Percentiles rank a stretch among this genome's conserved stretches.
Evolutionary conservation across 2,113 vertebrate genomes (phyloP).

Genomic region (Gorsachius goisagi): DNA sequence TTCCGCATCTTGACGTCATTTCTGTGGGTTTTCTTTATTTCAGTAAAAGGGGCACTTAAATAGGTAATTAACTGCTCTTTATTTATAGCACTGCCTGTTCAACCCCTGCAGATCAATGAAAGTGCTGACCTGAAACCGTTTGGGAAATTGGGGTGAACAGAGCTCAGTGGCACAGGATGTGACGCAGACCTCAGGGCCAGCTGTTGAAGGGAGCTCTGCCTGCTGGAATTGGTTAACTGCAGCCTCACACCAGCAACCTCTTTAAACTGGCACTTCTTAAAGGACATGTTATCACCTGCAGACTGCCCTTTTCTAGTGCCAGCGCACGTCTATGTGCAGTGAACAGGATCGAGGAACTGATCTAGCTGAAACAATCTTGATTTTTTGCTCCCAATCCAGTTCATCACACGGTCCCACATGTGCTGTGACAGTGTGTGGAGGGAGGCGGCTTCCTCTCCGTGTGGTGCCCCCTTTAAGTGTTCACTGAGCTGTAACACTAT

Average conservation of each 20-base stretch:
- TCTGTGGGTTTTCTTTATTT: neutral
- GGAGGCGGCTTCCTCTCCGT: neutral
- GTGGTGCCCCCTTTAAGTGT: neutral
- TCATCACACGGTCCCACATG: neutral
- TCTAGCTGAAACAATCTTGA: neutral
- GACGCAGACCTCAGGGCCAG: neutral
- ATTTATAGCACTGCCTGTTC: neutral
- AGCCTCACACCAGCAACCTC: neutral
- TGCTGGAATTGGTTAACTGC: neutral
- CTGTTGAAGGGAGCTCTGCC: neutral
- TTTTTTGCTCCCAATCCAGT: neutral
- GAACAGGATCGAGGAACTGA: neutral
- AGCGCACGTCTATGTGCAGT: neutral
- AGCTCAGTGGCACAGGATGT: neutral
- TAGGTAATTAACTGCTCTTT: neutral
- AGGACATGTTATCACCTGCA: neutral
- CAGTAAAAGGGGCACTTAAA: neutral
- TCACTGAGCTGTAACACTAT: neutral
- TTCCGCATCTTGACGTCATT: neutral
- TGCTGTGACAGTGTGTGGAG: neutral
- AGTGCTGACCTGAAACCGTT: neutral
- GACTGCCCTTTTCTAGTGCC: neutral
- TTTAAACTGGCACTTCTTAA: neutral
- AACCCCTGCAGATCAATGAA: neutral
- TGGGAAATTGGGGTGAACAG: rapidly evolving